Base-by-base conservation (phyloP, 1,140 invertebrate genomes). In the Aphelenchoides fujianensis region DNA sequence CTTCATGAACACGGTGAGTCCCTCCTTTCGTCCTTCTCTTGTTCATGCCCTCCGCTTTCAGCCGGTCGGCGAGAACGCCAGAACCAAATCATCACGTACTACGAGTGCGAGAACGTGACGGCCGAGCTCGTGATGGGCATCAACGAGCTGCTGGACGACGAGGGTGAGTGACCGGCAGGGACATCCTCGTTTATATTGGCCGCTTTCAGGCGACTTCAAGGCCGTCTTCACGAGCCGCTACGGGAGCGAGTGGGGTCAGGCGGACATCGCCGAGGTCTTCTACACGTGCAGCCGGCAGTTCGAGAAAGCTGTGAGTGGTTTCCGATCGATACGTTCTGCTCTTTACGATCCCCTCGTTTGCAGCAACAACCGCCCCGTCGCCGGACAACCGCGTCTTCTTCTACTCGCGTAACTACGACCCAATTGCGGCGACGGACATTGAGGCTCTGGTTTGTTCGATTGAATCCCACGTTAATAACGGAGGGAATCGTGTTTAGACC, bases 131-230 rank as follows among this genome's bases (percentile, higher is more conserved):
- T 59, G 28, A 16, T 7, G 19, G 5, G 34, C 28, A 19, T 59
- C 55, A 59, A 59, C 19, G 55, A 59, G 19, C 19, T 59, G 28
- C 7, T 59, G 5, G 55, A 59, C 19, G 55, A n/a, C n/a, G n/a
- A n/a, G n/a, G n/a, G n/a, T n/a, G n/a, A n/a, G n/a, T n/a, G n/a
- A n/a, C n/a, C n/a, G n/a, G n/a, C n/a, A n/a, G n/a, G n/a, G n/a
- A n/a, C n/a, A n/a, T n/a, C n/a, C n/a, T n/a, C n/a, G n/a, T n/a
- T n/a, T n/a, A n/a, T n/a, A n/a, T n/a, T n/a, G n/a, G n/a, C n/a
- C n/a, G n/a, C n/a, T n/a, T n/a, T n/a, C n/a, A n/a, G n/a, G 19
- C 5, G 19, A 59, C 23, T 7, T 59, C 55, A 23, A 7, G 5
- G 55, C 28, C 27, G 34, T 30, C 5, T 59, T 59, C 34, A 19